Base-by-base conservation (phyloP, 1,140 invertebrate species). In the Drosophila guanche region DNA sequence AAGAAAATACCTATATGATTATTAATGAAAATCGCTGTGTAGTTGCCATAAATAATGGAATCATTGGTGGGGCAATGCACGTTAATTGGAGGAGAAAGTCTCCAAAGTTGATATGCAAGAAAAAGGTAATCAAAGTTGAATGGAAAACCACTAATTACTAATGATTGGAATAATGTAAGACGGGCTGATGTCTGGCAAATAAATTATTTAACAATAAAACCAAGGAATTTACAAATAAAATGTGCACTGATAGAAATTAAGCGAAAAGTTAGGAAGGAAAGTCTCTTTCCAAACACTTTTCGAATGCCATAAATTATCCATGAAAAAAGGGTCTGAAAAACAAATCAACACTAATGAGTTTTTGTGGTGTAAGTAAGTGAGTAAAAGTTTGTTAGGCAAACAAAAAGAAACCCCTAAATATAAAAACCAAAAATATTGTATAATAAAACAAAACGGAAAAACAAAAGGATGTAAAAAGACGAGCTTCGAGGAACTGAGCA, bases 281-380 rank as follows among this genome's bases (percentile, higher is more conserved):
- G 10, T 12, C 33, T 37, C 33, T 37, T 37, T 12, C 33, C 14
- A 23, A 25, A 40, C 43, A 16, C 23, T 57, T 45, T 16, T 16
- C n/a, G 20, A 56, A 45, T 27, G 73, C 56, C 61, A 80, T 80
- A 80, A 80, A 80, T 80, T 57, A 80, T 37, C 27, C 27, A 37
- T 33, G 42, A 54, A 66, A 62, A 79, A 76, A 59, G 54, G 61
- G 70, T 12, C 12, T 16, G 33, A 57, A 40, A 51, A 46, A 25
- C 37, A 74, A 75, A 69, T 75, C 41, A 79, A 37, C 71, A 50
- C 72, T 81, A 81, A 81, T 81, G 78, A 76, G 72, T 65, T 81
- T 80, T 76, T 73, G 46, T n/a, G n/a, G n/a, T n/a, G n/a, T n/a
- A n/a, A n/a, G n/a, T n/a, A n/a, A n/a, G n/a, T n/a, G n/a, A n/a